Percentiles rank a stretch among this genome's conserved stretches.
These are phyloP conservation scores for Drosophila guanche DNA, from an alignment of 1,140 invertebrate genomes.

Conservation along the genomic window DNA sequence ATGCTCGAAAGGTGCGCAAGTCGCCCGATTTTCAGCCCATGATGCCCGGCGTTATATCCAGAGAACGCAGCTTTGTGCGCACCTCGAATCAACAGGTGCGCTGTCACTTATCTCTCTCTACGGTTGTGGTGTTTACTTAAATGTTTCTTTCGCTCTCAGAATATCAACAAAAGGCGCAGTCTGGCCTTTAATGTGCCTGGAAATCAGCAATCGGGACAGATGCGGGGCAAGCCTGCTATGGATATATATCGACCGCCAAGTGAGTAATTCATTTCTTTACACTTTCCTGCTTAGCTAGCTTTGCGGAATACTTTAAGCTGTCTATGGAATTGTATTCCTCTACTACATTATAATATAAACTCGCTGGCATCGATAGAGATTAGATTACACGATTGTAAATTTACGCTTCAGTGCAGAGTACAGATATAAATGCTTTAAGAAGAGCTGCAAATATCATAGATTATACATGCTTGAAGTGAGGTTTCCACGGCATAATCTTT, in stretches of 20 bases:
- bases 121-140: too few relatives aligned
- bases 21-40: conserved; percentile 76
- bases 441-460: too few relatives aligned
- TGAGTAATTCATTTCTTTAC: conserved; percentile 81
- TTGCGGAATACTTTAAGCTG: conserved; percentile 10
- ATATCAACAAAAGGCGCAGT: conserved; percentile 82
- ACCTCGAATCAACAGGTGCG: conserved; percentile 85
- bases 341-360: too few relatives aligned
- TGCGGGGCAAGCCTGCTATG: conserved; percentile 90
- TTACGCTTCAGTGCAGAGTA: too few relatives aligned
- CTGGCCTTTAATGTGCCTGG: conserved; percentile 79
- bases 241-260: conserved; percentile 95
- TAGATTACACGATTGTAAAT: too few relatives aligned
- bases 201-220: conserved; percentile 71
- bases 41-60: conserved; percentile 85
- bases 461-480: too few relatives aligned
- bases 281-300: conserved; percentile 39
- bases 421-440: too few relatives aligned
- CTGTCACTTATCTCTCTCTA: not conserved
- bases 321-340: too few relatives aligned
- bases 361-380: too few relatives aligned
- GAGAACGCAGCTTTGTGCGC: conserved; percentile 86
- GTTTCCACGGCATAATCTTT: too few relatives aligned
- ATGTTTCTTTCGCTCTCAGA: conserved; percentile 36
- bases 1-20: conserved; percentile 75